Percentiles rank a stretch among this genome's conserved stretches.
Conservation (phyloP, 2,888 invertebrate genomes). For the Eilema sororculum region DNA sequence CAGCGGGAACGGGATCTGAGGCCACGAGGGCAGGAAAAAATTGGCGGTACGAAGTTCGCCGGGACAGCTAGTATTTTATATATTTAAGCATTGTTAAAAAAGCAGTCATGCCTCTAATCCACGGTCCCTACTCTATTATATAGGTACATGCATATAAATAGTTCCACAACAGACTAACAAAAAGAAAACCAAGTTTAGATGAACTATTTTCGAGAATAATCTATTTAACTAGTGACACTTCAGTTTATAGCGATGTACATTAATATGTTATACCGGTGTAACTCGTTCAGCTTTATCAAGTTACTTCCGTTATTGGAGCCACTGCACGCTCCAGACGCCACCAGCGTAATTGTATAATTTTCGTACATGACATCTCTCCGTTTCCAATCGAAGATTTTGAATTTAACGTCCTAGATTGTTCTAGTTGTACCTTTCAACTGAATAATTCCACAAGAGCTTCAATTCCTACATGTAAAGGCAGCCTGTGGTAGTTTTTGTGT, state of each 20-base stretch:
- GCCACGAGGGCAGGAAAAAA: no score
- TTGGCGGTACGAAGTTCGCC: no score
- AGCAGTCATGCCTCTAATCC: no score
- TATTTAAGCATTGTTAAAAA: neutral
- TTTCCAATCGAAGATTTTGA: neutral
- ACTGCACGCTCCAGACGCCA: slow-evolving; percentile 28
- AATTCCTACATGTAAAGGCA: neutral
- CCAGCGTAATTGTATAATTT: slow-evolving; percentile 36
- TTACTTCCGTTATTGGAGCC: slow-evolving; percentile 33
- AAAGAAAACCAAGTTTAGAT: neutral
- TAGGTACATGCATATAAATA: no score
- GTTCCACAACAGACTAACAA: no score
- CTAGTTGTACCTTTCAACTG: no score
- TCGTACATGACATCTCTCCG: neutral
- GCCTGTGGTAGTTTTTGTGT: neutral
- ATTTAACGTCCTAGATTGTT: neutral
- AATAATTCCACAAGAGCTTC: neutral
- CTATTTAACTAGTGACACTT: neutral
- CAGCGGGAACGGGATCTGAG: no score
- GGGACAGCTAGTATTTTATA: no score
- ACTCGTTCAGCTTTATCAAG: slow-evolving; percentile 20
- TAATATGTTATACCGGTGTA: slow-evolving; percentile 20
- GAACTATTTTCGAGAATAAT: neutral
- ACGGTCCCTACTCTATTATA: neutral
- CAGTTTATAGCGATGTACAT: neutral